Base-by-base conservation (phyloP, 1,140 invertebrate genomes). In the Anastatus disparis region DNA sequence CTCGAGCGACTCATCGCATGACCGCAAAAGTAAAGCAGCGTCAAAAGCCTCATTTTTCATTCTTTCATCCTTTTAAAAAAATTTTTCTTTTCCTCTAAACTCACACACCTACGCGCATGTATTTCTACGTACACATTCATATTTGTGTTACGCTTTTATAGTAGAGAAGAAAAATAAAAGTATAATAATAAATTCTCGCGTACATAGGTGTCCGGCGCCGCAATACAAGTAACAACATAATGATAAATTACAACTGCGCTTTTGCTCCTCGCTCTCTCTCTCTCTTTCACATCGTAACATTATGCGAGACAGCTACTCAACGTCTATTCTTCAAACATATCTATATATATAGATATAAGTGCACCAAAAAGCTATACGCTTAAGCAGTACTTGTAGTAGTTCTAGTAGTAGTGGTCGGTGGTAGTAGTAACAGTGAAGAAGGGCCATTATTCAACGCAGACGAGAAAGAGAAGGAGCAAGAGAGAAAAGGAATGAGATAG, bases 271-370 rank as follows among this genome's bases (percentile, higher is more conserved):
- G 26, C 59, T 20, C 20, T n/a, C 2, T 29, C 50, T 29, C 50
- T 0, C 24, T 53, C 50, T 13, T 9, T 52, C 22, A 12, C 1
- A 29, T 13, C 6, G 42, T 44, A 22, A 17, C 42, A 59, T 50
- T 52, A 56, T 44, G 46, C 27, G 38, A 63, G 44, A 61, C 50
- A 58, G 71, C 69, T 52, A 72, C 29, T 48, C 55, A 58, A 55
- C 61, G 50, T 71, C 56, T 52, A 68, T 75, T 73, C 69, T 70
- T 72, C 64, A 22, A 65, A 46, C 61, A 58, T 50, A 56, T n/a
- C n/a, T n/a, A n/a, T n/a, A n/a, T n/a, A n/a, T n/a, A n/a, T n/a
- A n/a, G n/a, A n/a, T n/a, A n/a, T n/a, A n/a, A n/a, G n/a, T n/a
- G n/a, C n/a, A n/a, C n/a, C n/a, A n/a, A n/a, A n/a, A n/a, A n/a